Evolutionary conservation across 2,113 vertebrate genomes (phyloP).

Genomic region (Bufo bufo): DNA sequence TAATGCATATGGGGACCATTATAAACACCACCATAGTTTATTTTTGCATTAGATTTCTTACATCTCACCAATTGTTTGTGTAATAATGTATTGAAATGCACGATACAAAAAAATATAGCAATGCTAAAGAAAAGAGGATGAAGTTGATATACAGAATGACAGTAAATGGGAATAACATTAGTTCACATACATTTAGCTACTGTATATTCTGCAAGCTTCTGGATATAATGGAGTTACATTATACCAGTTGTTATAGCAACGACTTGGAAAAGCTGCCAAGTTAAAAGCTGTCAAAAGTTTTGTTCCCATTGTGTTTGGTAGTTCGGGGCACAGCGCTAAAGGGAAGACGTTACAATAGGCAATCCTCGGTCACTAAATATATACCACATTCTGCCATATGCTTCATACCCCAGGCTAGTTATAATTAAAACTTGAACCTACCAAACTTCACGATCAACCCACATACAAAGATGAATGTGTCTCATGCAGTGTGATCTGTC

Average conservation of each 20-base stretch:
- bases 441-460: constrained; percentile 42
- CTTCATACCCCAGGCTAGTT: constrained; percentile 23
- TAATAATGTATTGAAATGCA: neutral
- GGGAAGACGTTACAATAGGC: neutral
- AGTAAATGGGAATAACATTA: neutral
- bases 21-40: neutral
- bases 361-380: constrained; percentile 37
- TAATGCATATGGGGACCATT: neutral
- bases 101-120: neutral
- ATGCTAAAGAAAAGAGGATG: neutral
- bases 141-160: neutral
- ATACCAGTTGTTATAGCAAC: constrained; percentile 30
- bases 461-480: constrained; percentile 31
- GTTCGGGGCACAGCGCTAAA: constrained; percentile 4
- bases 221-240: constrained; percentile 20
- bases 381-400: constrained; percentile 2
- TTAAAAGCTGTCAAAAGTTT: constrained; percentile 34
- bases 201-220: neutral
- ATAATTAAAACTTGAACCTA: constrained; percentile 24
- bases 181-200: neutral
- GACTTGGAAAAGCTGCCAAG: neutral
- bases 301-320: constrained; percentile 25
- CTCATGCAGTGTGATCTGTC: constrained; percentile 22
- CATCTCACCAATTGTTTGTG: neutral
- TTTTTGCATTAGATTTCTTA: neutral